Conservation (phyloP, 1,140 invertebrate genomes). For the Popillia japonica region DNA sequence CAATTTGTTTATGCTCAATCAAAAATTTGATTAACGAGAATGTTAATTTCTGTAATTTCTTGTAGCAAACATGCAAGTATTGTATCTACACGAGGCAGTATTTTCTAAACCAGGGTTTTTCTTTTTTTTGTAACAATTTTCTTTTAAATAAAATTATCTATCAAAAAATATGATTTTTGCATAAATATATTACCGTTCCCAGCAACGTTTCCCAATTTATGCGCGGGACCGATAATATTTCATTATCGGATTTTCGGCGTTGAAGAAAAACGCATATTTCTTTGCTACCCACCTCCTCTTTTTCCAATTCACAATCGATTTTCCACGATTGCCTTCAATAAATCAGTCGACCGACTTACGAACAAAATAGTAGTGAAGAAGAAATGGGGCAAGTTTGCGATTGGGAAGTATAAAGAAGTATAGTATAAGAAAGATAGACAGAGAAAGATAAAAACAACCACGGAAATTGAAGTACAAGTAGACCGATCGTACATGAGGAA, state of each 20-base stretch:
- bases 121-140: too few species aligned
- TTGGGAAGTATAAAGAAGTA: too few species aligned
- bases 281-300: background rate
- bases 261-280: background rate
- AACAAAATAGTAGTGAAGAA: background rate
- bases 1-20: too few species aligned
- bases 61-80: too few species aligned
- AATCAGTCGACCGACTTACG: constrained; percentile 16
- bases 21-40: too few species aligned
- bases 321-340: constrained; percentile 6
- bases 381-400: background rate
- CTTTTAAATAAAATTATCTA: background rate
- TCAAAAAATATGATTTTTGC: background rate
- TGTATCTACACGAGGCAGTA: too few species aligned
- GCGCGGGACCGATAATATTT: background rate
- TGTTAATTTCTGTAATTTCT: too few species aligned
- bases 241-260: background rate
- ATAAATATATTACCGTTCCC: background rate
- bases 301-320: constrained; percentile 2
- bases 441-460: too few species aligned
- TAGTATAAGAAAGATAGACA: too few species aligned
- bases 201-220: constrained; percentile 5
- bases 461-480: too few species aligned
- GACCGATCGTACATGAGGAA: background rate
- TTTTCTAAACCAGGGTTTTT: too few species aligned